Base-by-base conservation (phyloP, 1,140 invertebrate species). In the Drosophila ficusphila region DNA sequence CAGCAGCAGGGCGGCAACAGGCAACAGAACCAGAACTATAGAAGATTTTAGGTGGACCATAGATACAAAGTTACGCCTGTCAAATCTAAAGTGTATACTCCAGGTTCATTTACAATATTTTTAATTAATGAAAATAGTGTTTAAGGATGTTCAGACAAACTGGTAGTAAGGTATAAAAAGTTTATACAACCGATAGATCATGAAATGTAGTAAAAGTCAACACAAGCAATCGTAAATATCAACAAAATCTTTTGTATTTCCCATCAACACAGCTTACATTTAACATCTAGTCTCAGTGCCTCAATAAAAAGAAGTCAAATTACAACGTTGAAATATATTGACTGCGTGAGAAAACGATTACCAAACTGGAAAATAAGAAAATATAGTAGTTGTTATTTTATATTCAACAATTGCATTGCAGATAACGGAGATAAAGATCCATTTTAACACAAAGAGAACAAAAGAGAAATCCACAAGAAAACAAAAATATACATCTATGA, bases 1-100 rank as follows among this genome's bases (percentile, higher is more conserved):
- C 69, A 73, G 6, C 69, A 73, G 29, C 48, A 58, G 7, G 70
- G 69, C 6, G 44, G 41, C 44, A 70, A 62, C 18, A 16, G 70
- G n/a, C 69, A 62, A 1, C 56, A 62, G 18, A 29, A 27, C 5
- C 68, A 58, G 25, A 83, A 83, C 19, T 85, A 83, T 61, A 70
- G 81, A 42, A 47, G 79, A 42, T 83, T 83, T 53, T 83, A 70
- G 46, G 18, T 14, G 6, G n/a, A 18, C 2, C 16, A 21, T n/a
- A 69, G 16, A 67, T 9, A 27, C 14, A 14, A 33, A 4, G 1
- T 9, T n/a, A 11, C 25, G 41, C 25, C 33, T 72, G 46, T 12
- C 12, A 7, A 3, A 31, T 64, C 41, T 23, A 19, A 33, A 16
- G 27, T 23, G 7, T 39, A 11, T 19, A 31, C 44, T 44, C 23